phyloP scores from a whole-genome alignment of 2,113 vertebrate genomes.

The rat (Rattus norvegicus) region GRCr8 NC_086024.1:66614501-66615000 shows the following conservation, averaged over 20 bases:
- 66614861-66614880: neutral
- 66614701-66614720: too few species aligned
- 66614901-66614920: neutral
- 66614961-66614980: constrained; percentile 10
- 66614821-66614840: neutral
- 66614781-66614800: neutral
- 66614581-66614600: too few species aligned
- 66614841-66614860: neutral
- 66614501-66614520: too few species aligned
- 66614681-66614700: too few species aligned
- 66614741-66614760: neutral
- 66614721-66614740: neutral
- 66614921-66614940: neutral
- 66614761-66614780: neutral
- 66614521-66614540: too few species aligned
- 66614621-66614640: too few species aligned
- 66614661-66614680: too few species aligned
- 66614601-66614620: too few species aligned
- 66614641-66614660: too few species aligned
- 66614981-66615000: neutral
- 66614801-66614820: neutral
- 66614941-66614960: neutral
- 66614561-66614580: too few species aligned
- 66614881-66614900: neutral
- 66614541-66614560: too few species aligned